Percentiles rank a stretch among this genome's conserved stretches.
phyloP scores from a whole-genome alignment of 2,797 vertebrate species.

The Spatula versicolor region DNA sequence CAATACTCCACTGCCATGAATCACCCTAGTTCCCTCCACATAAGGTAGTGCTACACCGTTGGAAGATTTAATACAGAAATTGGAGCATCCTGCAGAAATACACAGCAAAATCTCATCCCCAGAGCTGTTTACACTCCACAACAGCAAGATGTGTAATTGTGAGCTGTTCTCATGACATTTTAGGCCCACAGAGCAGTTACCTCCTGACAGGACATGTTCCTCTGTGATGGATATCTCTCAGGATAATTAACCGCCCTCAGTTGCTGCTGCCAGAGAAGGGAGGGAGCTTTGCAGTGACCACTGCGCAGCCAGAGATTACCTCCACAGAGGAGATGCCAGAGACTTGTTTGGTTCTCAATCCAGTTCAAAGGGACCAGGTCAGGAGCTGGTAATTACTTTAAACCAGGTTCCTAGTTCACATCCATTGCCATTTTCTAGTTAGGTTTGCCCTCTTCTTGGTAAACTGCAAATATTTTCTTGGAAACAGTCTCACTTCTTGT shows the following conservation, averaged over 20 bases:
- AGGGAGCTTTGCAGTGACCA: not conserved
- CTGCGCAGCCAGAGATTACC: not conserved
- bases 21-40: not conserved
- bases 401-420: not conserved
- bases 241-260: not conserved
- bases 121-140: not conserved
- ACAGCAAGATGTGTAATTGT: not conserved
- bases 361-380: not conserved
- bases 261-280: not conserved
- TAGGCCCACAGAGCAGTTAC: not conserved
- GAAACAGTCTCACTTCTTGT: slow-evolving; percentile 28
- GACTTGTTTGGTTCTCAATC: not conserved
- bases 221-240: slow-evolving; percentile 1
- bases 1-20: slow-evolving; percentile 27
- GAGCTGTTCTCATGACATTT: not conserved
- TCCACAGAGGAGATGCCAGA: not conserved
- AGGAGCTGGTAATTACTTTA: not conserved
- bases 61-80: slow-evolving; percentile 9
- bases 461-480: slow-evolving; percentile 58
- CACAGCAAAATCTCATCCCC: not conserved
- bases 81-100: not conserved
- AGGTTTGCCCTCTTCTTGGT: slow-evolving; percentile 10
- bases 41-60: not conserved
- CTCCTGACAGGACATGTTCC: slow-evolving; percentile 28
- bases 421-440: slow-evolving; percentile 8